These are phyloP conservation scores for Megaustenia siamemsis DNA, from an alignment of 2,888 invertebrate genomes.

Conservation along the genomic window DNA sequence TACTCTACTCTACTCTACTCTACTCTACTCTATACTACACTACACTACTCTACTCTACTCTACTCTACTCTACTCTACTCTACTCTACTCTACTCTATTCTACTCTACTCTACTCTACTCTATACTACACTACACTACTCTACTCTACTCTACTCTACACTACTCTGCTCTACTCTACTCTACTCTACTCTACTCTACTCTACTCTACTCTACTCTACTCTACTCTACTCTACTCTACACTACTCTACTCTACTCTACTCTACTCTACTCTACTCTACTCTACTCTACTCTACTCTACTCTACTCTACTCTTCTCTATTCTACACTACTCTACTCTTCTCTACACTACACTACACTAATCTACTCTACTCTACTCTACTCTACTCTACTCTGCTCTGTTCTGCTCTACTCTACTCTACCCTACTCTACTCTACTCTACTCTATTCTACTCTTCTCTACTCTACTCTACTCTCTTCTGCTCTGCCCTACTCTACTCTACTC, in stretches of 20 bases:
- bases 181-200: not conserved
- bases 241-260: not conserved
- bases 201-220: slow-evolving; percentile 4
- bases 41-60: slow-evolving; percentile 14
- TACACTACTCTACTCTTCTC: slow-evolving; percentile 15
- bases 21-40: not conserved
- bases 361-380: not conserved
- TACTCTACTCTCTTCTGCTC: slow-evolving; percentile 11
- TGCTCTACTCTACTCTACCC: not conserved
- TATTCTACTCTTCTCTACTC: not conserved
- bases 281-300: slow-evolving; percentile 22
- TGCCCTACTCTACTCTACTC: not conserved
- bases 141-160: not conserved
- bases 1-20: slow-evolving; percentile 14
- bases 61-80: not conserved
- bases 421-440: slow-evolving; percentile 4
- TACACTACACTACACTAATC: slow-evolving; percentile 23
- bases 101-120: slow-evolving; percentile 1
- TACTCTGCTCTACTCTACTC: not conserved
- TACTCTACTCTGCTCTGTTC: not conserved
- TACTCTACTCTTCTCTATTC: slow-evolving; percentile 15
- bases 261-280: not conserved
- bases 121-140: slow-evolving; percentile 12
- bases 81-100: not conserved
- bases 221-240: slow-evolving; percentile 1